phyloP scores from a whole-genome alignment of 1,140 invertebrate species.

The Mactra quadrangularis region DNA sequence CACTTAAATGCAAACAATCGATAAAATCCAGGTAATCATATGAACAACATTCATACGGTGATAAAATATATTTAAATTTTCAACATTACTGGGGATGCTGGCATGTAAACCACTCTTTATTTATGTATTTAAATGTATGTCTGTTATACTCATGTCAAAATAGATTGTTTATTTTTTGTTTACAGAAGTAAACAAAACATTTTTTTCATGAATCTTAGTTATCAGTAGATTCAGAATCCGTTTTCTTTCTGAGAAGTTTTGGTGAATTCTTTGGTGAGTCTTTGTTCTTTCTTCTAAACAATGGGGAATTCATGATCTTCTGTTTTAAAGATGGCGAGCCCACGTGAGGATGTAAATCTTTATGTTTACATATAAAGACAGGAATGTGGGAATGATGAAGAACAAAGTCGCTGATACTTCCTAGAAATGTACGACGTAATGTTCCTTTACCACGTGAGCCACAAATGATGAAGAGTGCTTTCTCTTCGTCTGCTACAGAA shows the following conservation, averaged over 20 bases:
- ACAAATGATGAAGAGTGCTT: conserved; percentile 67
- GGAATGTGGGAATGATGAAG: conserved; percentile 71
- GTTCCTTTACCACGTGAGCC: conserved; percentile 71
- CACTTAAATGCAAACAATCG: no score
- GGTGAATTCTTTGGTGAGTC: conserved; percentile 44
- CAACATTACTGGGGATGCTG: no score
- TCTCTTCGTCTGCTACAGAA: conserved; percentile 67
- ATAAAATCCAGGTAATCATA: no score
- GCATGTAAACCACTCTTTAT: no score
- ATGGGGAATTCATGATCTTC: conserved; percentile 50
- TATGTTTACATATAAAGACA: conserved; percentile 64
- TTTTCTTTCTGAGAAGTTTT: conserved; percentile 25
- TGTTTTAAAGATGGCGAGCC: conserved; percentile 45
- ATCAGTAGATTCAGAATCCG: conserved; percentile 21
- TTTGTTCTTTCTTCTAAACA: conserved; percentile 48
- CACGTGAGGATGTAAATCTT: conserved; percentile 19
- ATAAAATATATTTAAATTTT: no score
- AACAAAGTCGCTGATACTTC: conserved; percentile 75
- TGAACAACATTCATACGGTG: no score
- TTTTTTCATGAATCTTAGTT: no score
- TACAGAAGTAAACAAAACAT: no score
- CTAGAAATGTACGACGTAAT: conserved; percentile 70
- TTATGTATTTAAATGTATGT: no score
- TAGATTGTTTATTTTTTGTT: no score
- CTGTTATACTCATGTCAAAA: no score